A percentile compares a stretch with the other conserved stretches of the same genome.
Conservation (phyloP, 2,113 vertebrate genomes). For the Thalassoma bifasciatum region DNA sequence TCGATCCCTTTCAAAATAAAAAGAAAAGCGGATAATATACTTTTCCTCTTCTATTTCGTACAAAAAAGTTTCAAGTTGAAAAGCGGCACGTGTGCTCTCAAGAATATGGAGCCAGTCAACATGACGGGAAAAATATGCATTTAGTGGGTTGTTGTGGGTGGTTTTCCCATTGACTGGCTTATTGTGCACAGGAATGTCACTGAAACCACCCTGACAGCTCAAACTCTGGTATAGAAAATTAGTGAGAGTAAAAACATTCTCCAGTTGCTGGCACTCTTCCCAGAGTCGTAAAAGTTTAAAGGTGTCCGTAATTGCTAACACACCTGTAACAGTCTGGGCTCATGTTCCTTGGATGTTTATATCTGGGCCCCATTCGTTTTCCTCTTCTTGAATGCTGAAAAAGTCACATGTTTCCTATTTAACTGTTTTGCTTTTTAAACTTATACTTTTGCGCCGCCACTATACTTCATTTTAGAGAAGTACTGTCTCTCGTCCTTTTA, state of each 20-base stretch:
- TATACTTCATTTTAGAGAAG: conserved; percentile 47
- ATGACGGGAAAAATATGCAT: background rate
- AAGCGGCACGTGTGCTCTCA: background rate
- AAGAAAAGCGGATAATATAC: no score
- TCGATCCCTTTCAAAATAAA: no score
- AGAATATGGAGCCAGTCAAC: background rate
- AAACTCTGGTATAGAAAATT: conserved; percentile 67
- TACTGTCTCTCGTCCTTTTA: conserved; percentile 11
- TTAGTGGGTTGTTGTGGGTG: conserved; percentile 50
- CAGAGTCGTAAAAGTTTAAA: conserved; percentile 78
- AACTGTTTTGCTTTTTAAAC: conserved; percentile 61
- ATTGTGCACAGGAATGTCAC: conserved; percentile 40
- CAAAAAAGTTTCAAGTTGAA: conserved; percentile 10
- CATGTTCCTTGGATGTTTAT: conserved; percentile 74
- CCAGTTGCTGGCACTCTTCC: conserved; percentile 72
- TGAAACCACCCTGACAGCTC: conserved; percentile 52
- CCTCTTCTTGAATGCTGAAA: conserved; percentile 56
- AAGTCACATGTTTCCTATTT: conserved; percentile 78
- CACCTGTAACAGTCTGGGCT: conserved; percentile 80
- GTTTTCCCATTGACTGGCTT: conserved; percentile 28
- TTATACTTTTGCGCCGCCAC: conserved; percentile 14
- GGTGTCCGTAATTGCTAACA: conserved; percentile 83
- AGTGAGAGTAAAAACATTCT: conserved; percentile 76
- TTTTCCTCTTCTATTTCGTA: background rate
- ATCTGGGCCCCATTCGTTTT: conserved; percentile 63